These are phyloP conservation scores for Campylomormyrus tamandua DNA, from an alignment of 2,113 vertebrate species.

Conservation along the genomic window DNA sequence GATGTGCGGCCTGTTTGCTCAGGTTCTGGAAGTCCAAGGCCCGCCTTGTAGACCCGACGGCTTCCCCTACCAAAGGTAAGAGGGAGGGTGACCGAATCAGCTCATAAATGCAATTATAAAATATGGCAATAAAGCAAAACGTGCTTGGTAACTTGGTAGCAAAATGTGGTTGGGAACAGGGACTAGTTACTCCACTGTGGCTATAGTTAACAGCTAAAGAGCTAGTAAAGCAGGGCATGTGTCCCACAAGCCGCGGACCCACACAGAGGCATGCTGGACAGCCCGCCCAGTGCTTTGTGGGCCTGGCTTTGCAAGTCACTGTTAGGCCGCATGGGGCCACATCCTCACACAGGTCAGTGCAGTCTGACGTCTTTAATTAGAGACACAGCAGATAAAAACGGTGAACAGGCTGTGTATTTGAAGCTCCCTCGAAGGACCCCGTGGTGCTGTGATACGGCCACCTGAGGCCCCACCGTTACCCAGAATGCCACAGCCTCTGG, in stretches of 20 bases:
- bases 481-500: neutral
- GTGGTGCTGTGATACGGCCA: neutral
- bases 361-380: constrained; percentile 21
- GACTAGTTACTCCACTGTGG: neutral
- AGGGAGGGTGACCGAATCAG: neutral
- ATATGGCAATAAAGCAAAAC: neutral
- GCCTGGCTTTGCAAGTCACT: neutral
- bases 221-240: neutral
- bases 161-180: neutral
- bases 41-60: neutral
- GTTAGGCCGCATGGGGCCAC: neutral
- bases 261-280: neutral
- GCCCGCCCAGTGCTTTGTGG: neutral
- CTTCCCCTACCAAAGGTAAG: neutral
- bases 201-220: neutral
- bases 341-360: neutral
- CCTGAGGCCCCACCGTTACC: neutral
- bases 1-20: constrained; percentile 43
- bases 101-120: neutral
- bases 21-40: constrained; percentile 23
- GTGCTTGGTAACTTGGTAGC: neutral
- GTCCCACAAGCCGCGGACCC: neutral
- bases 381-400: neutral
- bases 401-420: neutral
- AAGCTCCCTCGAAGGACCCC: neutral